Base-by-base conservation (phyloP, 2,113 vertebrate species). In the Rhea americana region DNA sequence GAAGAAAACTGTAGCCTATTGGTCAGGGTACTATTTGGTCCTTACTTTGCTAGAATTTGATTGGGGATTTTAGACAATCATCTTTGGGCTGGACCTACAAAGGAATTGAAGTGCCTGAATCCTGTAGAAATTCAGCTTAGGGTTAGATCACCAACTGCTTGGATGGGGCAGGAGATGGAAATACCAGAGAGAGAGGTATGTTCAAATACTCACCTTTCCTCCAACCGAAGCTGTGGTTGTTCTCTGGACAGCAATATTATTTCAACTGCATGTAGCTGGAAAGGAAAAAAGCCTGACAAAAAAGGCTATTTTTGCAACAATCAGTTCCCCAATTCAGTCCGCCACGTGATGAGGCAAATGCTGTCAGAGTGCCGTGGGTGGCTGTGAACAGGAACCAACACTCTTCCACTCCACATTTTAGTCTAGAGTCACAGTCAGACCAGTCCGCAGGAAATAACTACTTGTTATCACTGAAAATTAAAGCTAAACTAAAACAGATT, bases 301-400 rank as follows among this genome's bases (percentile, higher is more conserved):
- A 82, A 9, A 7, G 18, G 5, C 2, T 91, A 6, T 15, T 87
- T 91, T 68, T 67, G 41, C 75, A n/a, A 66, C 28, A 66, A 16
- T 30, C 45, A 28, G 1, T 53, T 91, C 17, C 32, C 24, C 0
- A 0, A 22, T 6, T 25, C 11, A 26, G 19, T 41, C 7, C n/a
- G 62, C 8, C 5, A 4, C 3, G 3, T 48, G 15, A 56, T 70
- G 58, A 89, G 62, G 43, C 32, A 85, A 89, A 61, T 3, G 6
- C n/a, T 5, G 1, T 22, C 43, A 73, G 56, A 71, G 7, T 4
- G 9, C 2, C 22, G 26, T 66, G n/a, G 67, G 45, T 68, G 20
- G 26, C 73, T 1, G 2, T 51, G 25, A 76, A 7, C 6, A 4
- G 10, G 22, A 66, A 14, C 7, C 1, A 1, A 0, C 1, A 2